Percentiles rank a stretch among this genome's conserved stretches.
phyloP scores from a whole-genome alignment of 2,888 invertebrate species.

The Phengaris alcon region DNA sequence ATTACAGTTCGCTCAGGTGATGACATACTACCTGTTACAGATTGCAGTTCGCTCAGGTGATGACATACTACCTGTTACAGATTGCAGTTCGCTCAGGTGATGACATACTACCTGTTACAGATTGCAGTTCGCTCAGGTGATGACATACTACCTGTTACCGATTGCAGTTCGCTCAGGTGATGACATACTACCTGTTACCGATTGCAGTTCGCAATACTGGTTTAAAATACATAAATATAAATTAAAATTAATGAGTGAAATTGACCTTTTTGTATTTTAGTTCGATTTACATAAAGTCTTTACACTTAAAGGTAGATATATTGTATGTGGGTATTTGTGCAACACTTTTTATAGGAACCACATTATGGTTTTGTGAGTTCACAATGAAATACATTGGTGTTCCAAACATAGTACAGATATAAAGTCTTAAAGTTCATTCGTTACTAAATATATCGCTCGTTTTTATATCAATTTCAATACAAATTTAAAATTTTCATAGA shows the following conservation, averaged over 20 bases:
- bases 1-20: background rate
- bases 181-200: background rate
- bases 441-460: background rate
- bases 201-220: background rate
- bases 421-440: background rate
- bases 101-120: too few relatives aligned
- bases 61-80: too few relatives aligned
- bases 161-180: too few relatives aligned
- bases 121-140: too few relatives aligned
- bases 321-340: conserved; percentile 30
- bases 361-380: conserved; percentile 23
- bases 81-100: too few relatives aligned
- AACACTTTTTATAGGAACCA: conserved; percentile 30
- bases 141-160: too few relatives aligned
- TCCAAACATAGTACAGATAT: background rate
- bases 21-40: too few relatives aligned
- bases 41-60: background rate
- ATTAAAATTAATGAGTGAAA: conserved; percentile 24
- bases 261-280: conserved; percentile 28
- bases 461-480: background rate
- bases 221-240: conserved; percentile 20
- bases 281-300: conserved; percentile 24
- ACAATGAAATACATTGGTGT: conserved; percentile 26
- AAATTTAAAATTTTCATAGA: background rate
- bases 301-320: background rate